Conservation (phyloP, 1,140 invertebrate species). For the Bombus haemorrhoidalis region DNA sequence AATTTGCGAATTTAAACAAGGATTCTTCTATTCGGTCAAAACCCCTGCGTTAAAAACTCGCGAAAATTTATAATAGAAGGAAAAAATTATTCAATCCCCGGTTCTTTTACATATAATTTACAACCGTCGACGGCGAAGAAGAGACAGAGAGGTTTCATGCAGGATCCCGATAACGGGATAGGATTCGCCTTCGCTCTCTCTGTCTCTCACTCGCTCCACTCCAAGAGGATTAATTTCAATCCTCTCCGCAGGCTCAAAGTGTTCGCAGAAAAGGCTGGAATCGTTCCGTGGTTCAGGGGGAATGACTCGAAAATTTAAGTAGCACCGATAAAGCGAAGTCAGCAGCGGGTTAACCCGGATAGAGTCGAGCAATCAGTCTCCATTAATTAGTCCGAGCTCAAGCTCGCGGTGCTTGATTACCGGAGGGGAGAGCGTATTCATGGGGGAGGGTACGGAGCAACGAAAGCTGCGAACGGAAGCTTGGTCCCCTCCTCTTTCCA, state of each 20-base stretch:
- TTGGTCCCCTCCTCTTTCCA: background rate
- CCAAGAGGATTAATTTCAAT: constrained; percentile 55
- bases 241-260: constrained; percentile 6
- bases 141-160: background rate
- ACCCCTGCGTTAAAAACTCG: too few relatives aligned
- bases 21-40: too few relatives aligned
- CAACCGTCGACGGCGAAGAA: background rate
- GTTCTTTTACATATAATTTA: background rate
- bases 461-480: constrained; percentile 21
- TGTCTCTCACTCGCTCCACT: background rate
- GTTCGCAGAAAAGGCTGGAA: constrained; percentile 29
- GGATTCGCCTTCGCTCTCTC: background rate
- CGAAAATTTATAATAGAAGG: background rate
- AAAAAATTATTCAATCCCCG: background rate
- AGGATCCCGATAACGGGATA: constrained; percentile 22
- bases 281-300: constrained; percentile 33
- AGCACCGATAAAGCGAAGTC: constrained; percentile 61
- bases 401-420: constrained; percentile 72
- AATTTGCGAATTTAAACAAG: too few relatives aligned
- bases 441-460: background rate
- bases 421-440: constrained; percentile 63
- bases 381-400: constrained; percentile 76
- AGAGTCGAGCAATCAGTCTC: constrained; percentile 76
- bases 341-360: constrained; percentile 73
- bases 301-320: constrained; percentile 67